Conservation (phyloP, 2,113 vertebrate genomes). For the Aegypius monachus region DNA sequence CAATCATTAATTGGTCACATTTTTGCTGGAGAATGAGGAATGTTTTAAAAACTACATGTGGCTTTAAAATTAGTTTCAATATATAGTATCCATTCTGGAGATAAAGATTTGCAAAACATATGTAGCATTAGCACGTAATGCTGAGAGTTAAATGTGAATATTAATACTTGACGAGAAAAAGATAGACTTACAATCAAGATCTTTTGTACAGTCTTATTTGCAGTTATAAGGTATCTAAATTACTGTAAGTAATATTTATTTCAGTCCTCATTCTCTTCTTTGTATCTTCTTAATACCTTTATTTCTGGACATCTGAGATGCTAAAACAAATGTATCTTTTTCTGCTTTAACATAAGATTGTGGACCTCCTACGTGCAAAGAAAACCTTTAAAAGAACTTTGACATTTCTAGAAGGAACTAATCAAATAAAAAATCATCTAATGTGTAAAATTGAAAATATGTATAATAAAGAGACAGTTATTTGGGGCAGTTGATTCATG, state of each 20-base stretch:
- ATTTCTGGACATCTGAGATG: neutral
- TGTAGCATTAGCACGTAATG: neutral
- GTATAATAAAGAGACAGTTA: neutral
- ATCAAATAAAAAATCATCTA: neutral
- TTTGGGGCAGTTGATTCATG: neutral
- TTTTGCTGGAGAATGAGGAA: neutral
- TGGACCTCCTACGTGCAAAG: rapidly evolving
- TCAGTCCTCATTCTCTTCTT: neutral
- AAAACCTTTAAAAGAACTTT: neutral
- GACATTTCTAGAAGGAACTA: neutral
- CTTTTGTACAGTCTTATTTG: neutral
- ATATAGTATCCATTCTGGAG: neutral
- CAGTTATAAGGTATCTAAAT: neutral
- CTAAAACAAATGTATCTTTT: neutral
- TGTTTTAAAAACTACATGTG: neutral
- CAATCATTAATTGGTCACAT: neutral
- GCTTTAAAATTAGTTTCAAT: neutral
- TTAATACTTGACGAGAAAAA: neutral
- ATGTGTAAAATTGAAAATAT: neutral
- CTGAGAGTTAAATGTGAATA: neutral
- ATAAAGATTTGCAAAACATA: neutral
- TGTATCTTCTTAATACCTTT: neutral
- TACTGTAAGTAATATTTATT: neutral
- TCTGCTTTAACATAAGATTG: neutral
- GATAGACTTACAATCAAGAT: neutral